Evolutionary conservation across 2,888 invertebrate genomes (phyloP).

Genomic region (Lycaena phlaeas): DNA sequence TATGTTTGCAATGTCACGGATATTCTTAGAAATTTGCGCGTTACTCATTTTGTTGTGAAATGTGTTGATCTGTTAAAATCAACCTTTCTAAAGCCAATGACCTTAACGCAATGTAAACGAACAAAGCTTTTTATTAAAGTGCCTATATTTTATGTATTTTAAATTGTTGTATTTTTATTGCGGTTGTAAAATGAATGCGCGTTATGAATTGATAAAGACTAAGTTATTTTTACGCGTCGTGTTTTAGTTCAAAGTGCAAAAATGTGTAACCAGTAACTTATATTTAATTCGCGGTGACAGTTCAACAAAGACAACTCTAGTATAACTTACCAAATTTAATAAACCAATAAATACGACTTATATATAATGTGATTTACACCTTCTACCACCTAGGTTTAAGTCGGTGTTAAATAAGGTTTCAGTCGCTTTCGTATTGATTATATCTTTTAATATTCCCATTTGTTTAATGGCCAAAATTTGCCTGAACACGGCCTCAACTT

Average conservation of each 20-base stretch:
- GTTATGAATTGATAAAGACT: constrained; percentile 21
- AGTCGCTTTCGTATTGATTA: no score
- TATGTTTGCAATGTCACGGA: constrained; percentile 54
- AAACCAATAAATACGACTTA: no score
- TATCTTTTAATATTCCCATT: no score
- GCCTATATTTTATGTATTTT: constrained; percentile 27
- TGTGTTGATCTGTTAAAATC: constrained; percentile 32
- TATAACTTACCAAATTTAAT: no score
- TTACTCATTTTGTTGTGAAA: constrained; percentile 49
- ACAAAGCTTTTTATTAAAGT: constrained; percentile 23
- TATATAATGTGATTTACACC: no score
- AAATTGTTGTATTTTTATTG: constrained; percentile 28
- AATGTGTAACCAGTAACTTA: no score
- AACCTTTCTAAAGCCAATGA: constrained; percentile 26
- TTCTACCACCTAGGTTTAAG: no score
- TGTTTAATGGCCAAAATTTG: no score
- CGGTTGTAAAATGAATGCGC: constrained; percentile 25
- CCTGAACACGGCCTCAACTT: no score
- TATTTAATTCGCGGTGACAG: no score
- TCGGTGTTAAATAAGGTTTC: no score
- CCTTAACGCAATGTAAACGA: constrained; percentile 25
- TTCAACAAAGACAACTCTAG: no score
- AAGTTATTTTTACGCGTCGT: constrained; percentile 5
- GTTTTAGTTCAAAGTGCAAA: constrained; percentile 6
- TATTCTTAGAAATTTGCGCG: constrained; percentile 58